phyloP scores from a whole-genome alignment of 2,888 invertebrate species.

The Onthophagus sagittarius region DNA sequence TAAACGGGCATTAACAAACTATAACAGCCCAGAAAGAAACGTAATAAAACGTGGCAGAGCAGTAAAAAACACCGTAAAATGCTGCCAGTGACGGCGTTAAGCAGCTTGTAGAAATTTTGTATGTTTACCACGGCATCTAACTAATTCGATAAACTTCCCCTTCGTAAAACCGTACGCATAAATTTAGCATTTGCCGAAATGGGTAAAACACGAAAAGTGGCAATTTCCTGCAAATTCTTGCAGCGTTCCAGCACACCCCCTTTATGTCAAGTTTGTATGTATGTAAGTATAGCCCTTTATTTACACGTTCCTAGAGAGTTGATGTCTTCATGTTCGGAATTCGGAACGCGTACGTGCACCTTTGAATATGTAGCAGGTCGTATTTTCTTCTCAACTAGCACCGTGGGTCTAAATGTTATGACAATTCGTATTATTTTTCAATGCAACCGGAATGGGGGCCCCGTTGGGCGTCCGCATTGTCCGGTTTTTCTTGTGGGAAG shows the following conservation, averaged over 20 bases:
- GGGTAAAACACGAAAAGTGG: background rate
- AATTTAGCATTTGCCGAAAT: conserved; percentile 1
- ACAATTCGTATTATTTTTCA: background rate
- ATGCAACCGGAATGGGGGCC: background rate
- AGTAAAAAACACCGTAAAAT: conserved; percentile 5
- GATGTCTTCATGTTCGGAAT: background rate
- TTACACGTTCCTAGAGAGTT: background rate
- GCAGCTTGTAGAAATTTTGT: conserved; percentile 5
- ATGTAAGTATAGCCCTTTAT: background rate
- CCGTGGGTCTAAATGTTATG: background rate
- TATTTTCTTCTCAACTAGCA: background rate
- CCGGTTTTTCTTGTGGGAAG: background rate
- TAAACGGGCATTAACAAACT: conserved; percentile 9
- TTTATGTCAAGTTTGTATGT: background rate
- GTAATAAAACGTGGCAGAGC: conserved; percentile 2
- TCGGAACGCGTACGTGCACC: background rate
- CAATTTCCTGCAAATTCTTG: background rate
- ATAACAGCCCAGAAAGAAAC: conserved; percentile 4
- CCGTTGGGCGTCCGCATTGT: background rate
- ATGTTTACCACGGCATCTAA: conserved; percentile 3
- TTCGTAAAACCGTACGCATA: conserved; percentile 4
- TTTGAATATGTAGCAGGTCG: background rate
- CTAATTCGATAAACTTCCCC: conserved; percentile 10
- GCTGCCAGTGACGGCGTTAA: background rate
- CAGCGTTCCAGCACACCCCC: too few relatives aligned